Evolutionary conservation across 30 jellyfish, hydroid and myxozoan species (phyloP).

Genomic region (Aurelia aurita): DNA sequence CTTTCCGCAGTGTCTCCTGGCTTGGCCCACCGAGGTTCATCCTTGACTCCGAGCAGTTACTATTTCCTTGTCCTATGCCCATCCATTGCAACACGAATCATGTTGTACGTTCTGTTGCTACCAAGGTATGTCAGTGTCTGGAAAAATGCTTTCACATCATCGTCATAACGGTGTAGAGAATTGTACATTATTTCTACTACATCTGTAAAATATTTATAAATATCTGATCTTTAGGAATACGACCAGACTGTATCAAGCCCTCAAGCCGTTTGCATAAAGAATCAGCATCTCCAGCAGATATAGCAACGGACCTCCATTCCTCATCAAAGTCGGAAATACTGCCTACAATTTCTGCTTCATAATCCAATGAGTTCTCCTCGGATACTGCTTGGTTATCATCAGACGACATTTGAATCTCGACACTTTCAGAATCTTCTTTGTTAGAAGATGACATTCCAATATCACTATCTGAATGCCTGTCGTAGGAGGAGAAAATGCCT

Average conservation of each 20-base stretch:
- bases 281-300: no score
- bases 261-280: no score
- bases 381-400: no score
- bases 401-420: no score
- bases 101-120: slow-evolving; percentile 9
- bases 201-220: slow-evolving; percentile 18
- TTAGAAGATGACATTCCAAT: no score
- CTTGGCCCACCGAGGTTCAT: slow-evolving; percentile 55
- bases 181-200: slow-evolving; percentile 19
- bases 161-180: slow-evolving; percentile 6
- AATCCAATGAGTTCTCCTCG: no score
- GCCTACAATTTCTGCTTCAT: no score
- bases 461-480: no score
- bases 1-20: slow-evolving; percentile 31
- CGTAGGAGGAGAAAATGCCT: no score
- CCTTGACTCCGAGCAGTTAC: not conserved
- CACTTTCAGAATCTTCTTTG: no score
- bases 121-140: slow-evolving; percentile 20
- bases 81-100: slow-evolving; percentile 36
- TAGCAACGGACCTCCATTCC: no score
- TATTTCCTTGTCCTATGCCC: slow-evolving; percentile 3
- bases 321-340: no score
- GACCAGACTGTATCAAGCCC: not conserved
- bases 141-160: slow-evolving; percentile 33
- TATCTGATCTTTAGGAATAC: slow-evolving; percentile 6